Base-by-base conservation (phyloP, 2,797 vertebrate species). In the Enteromius treurensis region DNA sequence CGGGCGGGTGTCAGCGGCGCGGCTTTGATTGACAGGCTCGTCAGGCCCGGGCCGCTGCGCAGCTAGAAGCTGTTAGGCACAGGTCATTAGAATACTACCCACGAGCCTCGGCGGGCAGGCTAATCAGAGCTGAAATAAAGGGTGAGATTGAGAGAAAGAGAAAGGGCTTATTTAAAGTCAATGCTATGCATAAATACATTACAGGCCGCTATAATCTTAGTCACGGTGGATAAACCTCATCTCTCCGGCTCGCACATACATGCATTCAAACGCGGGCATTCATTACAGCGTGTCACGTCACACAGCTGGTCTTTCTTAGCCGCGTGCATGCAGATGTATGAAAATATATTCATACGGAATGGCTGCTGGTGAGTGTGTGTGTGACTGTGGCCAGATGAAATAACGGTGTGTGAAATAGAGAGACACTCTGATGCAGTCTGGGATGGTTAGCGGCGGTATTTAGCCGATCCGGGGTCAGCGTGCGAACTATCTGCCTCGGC, bases 161-260 rank as follows among this genome's bases (percentile, higher is more conserved):
- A 92, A 91, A 90, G 89, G 91, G 91, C 93, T 93, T 92, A 94
- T 95, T 94, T 91, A 91, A 91, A 94, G 93, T 92, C 93, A 93
- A 92, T 92, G 91, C 93, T 93, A 94, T 95, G 94, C 94, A 94
- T 94, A 94, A 94, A 93, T 94, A 94, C 93, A 94, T 92, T 92
- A 94, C 90, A 90, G 92, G 90, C 91, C 89, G 89, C 88, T 88
- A 90, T 90, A 94, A 92, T 94, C 92, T 92, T 89, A 92, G 92
- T 93, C 92, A 77, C 90, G 92, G 91, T 79, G 78, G 82, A 81
- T 87, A 85, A 84, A 85, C 82, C 69, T 84, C 80, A 85, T 87
- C 80, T 88, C 85, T 40, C 26, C 71, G 60, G 3, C 74, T 26
- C 79, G 21, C 83, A 82, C n/a, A 58, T 78, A 85, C 88, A 86